Conservation (phyloP, 2,888 invertebrate species). For the Drosophila atripex region DNA sequence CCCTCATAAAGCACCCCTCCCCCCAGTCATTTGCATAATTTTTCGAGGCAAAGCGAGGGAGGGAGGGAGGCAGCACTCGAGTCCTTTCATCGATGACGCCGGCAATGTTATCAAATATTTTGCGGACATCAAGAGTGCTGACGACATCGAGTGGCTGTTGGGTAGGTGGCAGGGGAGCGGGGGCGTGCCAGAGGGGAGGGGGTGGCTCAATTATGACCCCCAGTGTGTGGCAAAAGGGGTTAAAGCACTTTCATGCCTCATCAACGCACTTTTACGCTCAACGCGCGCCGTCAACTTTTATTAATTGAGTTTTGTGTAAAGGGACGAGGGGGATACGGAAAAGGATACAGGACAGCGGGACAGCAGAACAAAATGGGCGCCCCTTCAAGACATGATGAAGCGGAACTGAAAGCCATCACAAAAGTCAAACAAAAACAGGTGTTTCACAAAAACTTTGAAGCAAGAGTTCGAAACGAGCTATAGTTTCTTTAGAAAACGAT, state of each 20-base stretch:
- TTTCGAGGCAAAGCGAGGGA: too few species aligned
- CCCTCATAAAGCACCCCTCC: not conserved
- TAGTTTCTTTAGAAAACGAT: too few species aligned
- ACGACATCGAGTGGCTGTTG: not conserved
- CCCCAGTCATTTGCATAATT: conserved; percentile 27
- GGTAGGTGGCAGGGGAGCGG: not conserved
- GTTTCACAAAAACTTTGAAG: too few species aligned
- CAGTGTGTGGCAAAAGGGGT: conserved; percentile 42
- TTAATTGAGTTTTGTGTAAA: conserved; percentile 71
- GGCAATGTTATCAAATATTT: conserved; percentile 22
- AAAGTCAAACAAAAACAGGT: conserved; percentile 3
- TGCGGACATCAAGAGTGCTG: conserved; percentile 4
- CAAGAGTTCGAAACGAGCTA: too few species aligned
- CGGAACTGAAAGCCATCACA: conserved; percentile 7
- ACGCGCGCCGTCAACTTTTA: conserved; percentile 67
- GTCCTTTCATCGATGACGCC: conserved; percentile 23
- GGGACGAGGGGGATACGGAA: conserved; percentile 1
- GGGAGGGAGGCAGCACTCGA: conserved; percentile 9
- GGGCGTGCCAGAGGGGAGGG: not conserved
- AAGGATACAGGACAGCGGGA: not conserved
- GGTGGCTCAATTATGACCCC: not conserved
- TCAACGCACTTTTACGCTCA: conserved; percentile 68
- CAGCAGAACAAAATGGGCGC: conserved; percentile 10
- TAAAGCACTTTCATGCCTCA: conserved; percentile 67
- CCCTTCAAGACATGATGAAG: conserved; percentile 17